Base-by-base conservation (phyloP, 2,113 vertebrate genomes). In the Poeciliopsis turrubarensis region DNA sequence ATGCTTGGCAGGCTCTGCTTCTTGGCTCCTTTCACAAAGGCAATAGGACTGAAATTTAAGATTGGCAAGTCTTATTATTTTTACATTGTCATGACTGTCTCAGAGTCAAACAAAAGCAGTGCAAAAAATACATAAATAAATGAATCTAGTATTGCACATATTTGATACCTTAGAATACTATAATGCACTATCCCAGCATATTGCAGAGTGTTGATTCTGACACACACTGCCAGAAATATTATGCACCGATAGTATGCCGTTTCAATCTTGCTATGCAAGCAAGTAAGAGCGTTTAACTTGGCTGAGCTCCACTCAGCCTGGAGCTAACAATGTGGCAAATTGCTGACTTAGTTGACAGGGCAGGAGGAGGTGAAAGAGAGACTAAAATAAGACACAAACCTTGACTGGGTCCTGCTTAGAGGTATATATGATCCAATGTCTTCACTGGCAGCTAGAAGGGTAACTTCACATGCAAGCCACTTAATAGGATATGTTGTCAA, bases 401-500 rank as follows among this genome's bases (percentile, higher is more conserved):
- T 83, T 77, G n/a, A 66, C 34, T 74, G 65, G 30, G 51, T 29
- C 66, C 25, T 63, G 32, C 65, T 68, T 39, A 54, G 37, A 65
- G 29, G 32, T 22, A 41, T 65, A 73, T 17, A 63, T 64, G 60
- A 77, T 54, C 62, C 39, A 61, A 73, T 67, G 60, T 37, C 68
- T 71, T 1, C 76, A 61, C n/a, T 76, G 63, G 65, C 65, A 73
- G 69, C 19, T 39, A 27, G 19, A 65, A 37, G 72, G 32, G 63
- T 26, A 60, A 74, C 9, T 75, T 65, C 71, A 79, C 77, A 26
- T 41, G 32, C 14, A 66, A 69, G 63, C 63, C 67, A 64, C 64
- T 83, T 90, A 83, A 86, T 69, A 77, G 77, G 77, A 79, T 86
- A 70, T 79, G 68, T 62, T 32, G 63, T 68, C 60, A 34, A 4